Evolutionary conservation across 1,140 invertebrate species (phyloP), one percentile per base, ranked within the genome.

Genomic region (Pseudoatta argentina): DNA sequence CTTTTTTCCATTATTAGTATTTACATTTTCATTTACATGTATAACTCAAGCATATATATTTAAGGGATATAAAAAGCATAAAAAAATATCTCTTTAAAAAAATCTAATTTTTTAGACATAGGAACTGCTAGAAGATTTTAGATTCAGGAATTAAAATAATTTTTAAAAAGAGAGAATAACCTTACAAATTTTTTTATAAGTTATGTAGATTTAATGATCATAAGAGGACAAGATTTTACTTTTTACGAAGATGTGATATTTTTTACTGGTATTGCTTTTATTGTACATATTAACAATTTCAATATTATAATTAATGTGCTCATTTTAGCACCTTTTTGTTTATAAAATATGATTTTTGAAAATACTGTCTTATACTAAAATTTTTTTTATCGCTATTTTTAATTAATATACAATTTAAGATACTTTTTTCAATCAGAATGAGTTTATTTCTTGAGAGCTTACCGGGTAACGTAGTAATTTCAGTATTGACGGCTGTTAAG

Each of bases 391-490:
- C 10, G 6, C 18, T 7, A 10, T 59, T 39, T 59, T 44, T 39
- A 24, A 39, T 21, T 39, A 76, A 76, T 30, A 53, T 18, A 39
- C 16, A 48, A 67, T 69, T 48, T n/a, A 4, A 39, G n/a, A 24
- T 18, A 24, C 27, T 73, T 51, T 55, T n/a, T 73, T 18, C 8
- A 30, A 27, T 71, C 24, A 12, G 21, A 55, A 51, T 18, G 51
- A 34, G 0, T 71, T 48, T 48, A 48, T n/a, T 30, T 16, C 5
- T 14, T 44, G 18, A 82, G 39, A 12, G 66, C 86, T 90, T 55
- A 89, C 89, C 89, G 18, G 69, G 16, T 21, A 55, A 83, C 6
- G 87, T 61, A 27, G 66, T 53, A 8, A 61, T 57, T 57, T 91
- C 83, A 59, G 67, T 63, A 64, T 86, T 83, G 53, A 64, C 30